Evolutionary conservation across 2,888 invertebrate species (phyloP).

Genomic region (Lasioglossum oenotherae): DNA sequence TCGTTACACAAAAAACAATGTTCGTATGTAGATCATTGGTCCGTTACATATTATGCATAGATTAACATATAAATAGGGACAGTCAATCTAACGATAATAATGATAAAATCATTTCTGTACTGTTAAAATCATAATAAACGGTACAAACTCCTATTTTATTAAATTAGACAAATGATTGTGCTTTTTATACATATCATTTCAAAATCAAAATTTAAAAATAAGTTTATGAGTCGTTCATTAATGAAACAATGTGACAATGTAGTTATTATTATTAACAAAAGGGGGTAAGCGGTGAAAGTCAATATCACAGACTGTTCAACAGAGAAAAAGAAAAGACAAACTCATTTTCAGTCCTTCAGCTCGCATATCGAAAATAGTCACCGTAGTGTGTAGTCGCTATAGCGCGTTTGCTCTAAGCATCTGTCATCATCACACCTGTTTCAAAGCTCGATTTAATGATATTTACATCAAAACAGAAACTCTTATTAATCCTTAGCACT

Average conservation of each 20-base stretch:
- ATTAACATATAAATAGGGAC: constrained; percentile 30
- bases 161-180: not conserved
- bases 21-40: constrained; percentile 68
- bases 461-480: constrained; percentile 29
- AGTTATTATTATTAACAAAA: not conserved
- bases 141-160: constrained; percentile 4
- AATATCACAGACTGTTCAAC: constrained; percentile 4
- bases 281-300: not conserved
- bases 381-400: not conserved
- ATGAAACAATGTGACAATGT: not conserved
- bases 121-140: not conserved
- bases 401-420: not conserved
- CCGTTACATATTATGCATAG: constrained; percentile 55
- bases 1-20: constrained; percentile 26
- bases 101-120: constrained; percentile 13
- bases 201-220: not conserved
- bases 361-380: not conserved
- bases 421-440: constrained; percentile 12
- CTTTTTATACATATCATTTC: not conserved
- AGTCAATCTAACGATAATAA: constrained; percentile 21
- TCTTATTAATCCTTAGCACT: constrained; percentile 10
- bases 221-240: not conserved
- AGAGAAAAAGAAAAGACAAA: constrained; percentile 1
- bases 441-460: constrained; percentile 19
- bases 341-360: not conserved